Evolutionary conservation across 2,113 vertebrate genomes (phyloP).

Genomic region (Brienomyrus longianalis): DNA sequence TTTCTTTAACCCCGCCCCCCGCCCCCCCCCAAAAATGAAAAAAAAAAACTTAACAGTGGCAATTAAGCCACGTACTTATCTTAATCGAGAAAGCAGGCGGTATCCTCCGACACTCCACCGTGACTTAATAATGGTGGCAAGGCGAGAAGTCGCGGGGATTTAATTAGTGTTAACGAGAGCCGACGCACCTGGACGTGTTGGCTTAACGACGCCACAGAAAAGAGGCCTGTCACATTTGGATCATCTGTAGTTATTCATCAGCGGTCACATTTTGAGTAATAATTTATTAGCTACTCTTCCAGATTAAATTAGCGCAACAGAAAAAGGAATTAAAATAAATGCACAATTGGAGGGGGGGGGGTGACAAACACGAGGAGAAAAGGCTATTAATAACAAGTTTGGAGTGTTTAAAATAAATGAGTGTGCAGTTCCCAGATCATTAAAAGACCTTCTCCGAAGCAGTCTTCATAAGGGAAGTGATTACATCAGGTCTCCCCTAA

Average conservation of each 20-base stretch:
- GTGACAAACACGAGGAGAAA: not conserved
- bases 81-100: not conserved
- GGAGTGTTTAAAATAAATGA: not conserved
- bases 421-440: slow-evolving; percentile 4
- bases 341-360: not conserved
- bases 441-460: slow-evolving; percentile 5
- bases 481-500: not conserved
- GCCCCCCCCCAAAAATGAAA: not conserved
- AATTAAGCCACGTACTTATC: not conserved
- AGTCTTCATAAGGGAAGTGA: not conserved
- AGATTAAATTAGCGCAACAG: slow-evolving; percentile 25
- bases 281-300: slow-evolving; percentile 19
- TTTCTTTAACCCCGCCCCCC: too few species aligned
- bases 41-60: not conserved
- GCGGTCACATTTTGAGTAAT: slow-evolving; percentile 9
- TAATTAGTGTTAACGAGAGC: slow-evolving; percentile 6
- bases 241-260: slow-evolving; percentile 27
- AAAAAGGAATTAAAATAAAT: slow-evolving; percentile 31
- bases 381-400: slow-evolving; percentile 2
- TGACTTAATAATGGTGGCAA: not conserved
- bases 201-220: not conserved
- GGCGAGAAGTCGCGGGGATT: not conserved
- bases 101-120: not conserved
- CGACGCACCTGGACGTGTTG: not conserved
- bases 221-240: not conserved